phyloP scores from a whole-genome alignment of 2,113 vertebrate genomes.

The Cyprinus carpio region DNA sequence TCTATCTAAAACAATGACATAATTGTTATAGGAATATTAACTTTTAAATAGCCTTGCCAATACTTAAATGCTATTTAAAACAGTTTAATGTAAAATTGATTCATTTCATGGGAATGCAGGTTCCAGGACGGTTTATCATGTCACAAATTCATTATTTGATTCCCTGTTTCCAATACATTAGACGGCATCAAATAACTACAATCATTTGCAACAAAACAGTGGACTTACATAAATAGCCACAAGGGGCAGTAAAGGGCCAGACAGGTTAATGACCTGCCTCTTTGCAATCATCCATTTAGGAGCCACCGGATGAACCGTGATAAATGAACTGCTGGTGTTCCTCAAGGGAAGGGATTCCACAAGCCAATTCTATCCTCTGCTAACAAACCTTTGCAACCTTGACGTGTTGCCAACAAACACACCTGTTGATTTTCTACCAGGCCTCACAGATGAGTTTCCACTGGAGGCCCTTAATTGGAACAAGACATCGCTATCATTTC shows the following conservation, averaged over 20 bases:
- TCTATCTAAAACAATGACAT: not conserved
- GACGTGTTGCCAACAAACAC: conserved; percentile 65
- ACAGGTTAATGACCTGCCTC: conserved; percentile 72
- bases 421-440: conserved; percentile 68
- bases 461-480: conserved; percentile 68
- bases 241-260: conserved; percentile 61
- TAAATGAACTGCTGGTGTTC: conserved; percentile 51
- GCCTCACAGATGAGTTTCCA: conserved; percentile 64
- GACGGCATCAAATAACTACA: conserved; percentile 24
- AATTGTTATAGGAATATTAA: not conserved
- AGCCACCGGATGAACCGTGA: conserved; percentile 54
- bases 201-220: conserved; percentile 65
- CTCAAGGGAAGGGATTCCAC: conserved; percentile 63
- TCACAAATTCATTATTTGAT: not conserved
- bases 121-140: not conserved
- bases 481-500: conserved; percentile 55
- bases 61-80: not conserved
- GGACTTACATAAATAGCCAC: conserved; percentile 56
- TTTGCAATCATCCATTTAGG: conserved; percentile 72
- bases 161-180: not conserved
- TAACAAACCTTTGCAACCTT: conserved; percentile 64
- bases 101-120: not conserved
- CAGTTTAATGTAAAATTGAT: too few relatives aligned
- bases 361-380: conserved; percentile 12
- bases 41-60: not conserved